Evolutionary conservation across 2,113 vertebrate species (phyloP).

Genomic region (Odobenus rosmarus): DNA sequence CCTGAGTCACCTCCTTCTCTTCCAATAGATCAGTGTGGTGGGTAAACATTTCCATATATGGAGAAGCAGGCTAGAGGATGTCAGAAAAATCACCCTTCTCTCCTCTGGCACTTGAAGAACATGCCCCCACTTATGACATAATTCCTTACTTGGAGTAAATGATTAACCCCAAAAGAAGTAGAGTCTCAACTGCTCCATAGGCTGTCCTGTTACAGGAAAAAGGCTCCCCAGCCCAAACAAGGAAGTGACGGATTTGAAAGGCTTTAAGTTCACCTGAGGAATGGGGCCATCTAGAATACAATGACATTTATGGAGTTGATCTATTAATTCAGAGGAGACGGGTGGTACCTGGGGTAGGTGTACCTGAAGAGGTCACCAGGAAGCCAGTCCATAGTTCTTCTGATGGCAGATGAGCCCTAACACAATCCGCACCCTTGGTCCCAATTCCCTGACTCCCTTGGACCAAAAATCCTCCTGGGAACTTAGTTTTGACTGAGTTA

Average conservation of each 20-base stretch:
- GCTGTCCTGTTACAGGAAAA: slow-evolving; percentile 1
- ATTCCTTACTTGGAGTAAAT: slow-evolving; percentile 71
- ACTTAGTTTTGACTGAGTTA: background rate
- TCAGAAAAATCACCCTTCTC: slow-evolving; percentile 90
- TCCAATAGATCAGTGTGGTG: slow-evolving; percentile 94
- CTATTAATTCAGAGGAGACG: background rate
- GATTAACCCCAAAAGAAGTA: slow-evolving; percentile 69
- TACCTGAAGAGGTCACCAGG: background rate
- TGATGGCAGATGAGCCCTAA: background rate
- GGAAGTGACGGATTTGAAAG: background rate
- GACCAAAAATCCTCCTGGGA: background rate
- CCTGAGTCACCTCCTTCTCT: slow-evolving; percentile 91
- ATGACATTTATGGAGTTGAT: background rate
- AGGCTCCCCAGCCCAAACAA: background rate
- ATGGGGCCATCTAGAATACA: background rate
- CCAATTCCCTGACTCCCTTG: background rate
- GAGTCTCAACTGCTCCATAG: background rate
- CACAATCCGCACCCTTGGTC: background rate
- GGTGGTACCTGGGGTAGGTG: background rate
- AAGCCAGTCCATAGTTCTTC: background rate
- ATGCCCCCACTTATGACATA: slow-evolving; percentile 86
- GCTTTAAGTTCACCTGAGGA: background rate
- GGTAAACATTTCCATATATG: slow-evolving; percentile 99
- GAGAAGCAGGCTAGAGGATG: slow-evolving; percentile 93
- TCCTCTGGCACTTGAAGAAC: slow-evolving; percentile 88